phyloP scores from a whole-genome alignment of 2,113 vertebrate genomes.

The Tragelaphus buxtoni region DNA sequence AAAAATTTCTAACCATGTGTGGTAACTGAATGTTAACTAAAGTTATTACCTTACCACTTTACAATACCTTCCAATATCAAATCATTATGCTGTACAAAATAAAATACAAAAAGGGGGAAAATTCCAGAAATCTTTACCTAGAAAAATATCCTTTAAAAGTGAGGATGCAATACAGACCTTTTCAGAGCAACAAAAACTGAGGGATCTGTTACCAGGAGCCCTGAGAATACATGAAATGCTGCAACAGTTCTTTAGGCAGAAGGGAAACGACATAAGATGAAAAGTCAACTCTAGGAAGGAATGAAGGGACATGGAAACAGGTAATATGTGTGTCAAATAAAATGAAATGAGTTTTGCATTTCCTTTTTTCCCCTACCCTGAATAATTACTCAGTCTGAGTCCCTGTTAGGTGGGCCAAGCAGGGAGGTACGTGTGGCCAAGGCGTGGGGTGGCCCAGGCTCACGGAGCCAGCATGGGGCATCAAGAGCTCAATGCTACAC shows the following conservation, averaged over 20 bases:
- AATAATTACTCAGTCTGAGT: not conserved
- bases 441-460: not conserved
- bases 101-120: too few relatives aligned
- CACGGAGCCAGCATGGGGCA: accelerated
- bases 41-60: not conserved
- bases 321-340: not conserved
- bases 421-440: not conserved
- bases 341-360: not conserved
- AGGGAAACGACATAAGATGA: not conserved
- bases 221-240: not conserved
- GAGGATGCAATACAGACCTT: not conserved
- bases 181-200: not conserved
- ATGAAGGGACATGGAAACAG: not conserved
- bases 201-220: not conserved
- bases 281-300: not conserved
- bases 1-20: not conserved
- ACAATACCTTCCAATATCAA: not conserved
- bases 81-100: not conserved
- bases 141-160: not conserved
- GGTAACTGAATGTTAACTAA: not conserved
- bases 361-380: not conserved
- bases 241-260: not conserved
- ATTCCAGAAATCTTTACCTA: not conserved
- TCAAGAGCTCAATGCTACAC: not conserved
- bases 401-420: not conserved